These are phyloP conservation scores for Branchinecta lynchi DNA, from an alignment of 1,140 invertebrate genomes.

Conservation along the genomic window DNA sequence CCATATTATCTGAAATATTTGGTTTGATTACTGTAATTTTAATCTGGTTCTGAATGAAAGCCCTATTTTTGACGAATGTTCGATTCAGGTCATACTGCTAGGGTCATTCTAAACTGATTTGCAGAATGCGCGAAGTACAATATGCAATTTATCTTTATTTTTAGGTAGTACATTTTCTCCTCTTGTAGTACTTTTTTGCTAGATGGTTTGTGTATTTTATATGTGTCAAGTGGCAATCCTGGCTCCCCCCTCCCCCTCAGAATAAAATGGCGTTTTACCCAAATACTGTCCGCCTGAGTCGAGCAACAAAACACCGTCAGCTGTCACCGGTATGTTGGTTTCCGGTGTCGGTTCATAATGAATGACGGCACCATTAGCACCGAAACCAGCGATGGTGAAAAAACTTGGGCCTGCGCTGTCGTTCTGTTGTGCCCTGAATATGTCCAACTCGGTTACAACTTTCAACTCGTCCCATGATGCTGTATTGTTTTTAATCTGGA, in stretches of 20 bases:
- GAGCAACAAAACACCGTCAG: conserved; percentile 38
- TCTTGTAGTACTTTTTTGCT: no score
- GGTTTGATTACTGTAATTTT: no score
- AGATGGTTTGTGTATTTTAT: no score
- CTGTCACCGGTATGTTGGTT: conserved; percentile 52
- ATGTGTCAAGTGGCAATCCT: conserved; percentile 33
- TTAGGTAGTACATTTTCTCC: no score
- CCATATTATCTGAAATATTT: no score
- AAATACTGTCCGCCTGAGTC: conserved; percentile 45
- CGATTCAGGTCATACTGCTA: no score
- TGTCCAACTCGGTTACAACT: conserved; percentile 45
- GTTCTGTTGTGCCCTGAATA: conserved; percentile 49
- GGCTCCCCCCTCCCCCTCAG: conserved; percentile 26
- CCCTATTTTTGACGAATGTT: no score
- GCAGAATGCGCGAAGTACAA: no score
- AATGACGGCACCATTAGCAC: conserved; percentile 70
- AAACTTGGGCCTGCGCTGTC: conserved; percentile 58
- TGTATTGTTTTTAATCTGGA: conserved; percentile 26
- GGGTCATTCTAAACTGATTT: no score
- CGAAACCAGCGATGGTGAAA: conserved; percentile 74
- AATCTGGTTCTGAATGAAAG: no score
- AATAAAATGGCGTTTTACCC: conserved; percentile 3
- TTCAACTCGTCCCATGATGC: conserved; percentile 47
- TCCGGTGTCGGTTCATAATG: conserved; percentile 67
- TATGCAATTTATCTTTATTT: no score